These are phyloP conservation scores for Hippopotamus amphibius DNA, from an alignment of 2,113 vertebrate genomes.

Conservation along the genomic window DNA sequence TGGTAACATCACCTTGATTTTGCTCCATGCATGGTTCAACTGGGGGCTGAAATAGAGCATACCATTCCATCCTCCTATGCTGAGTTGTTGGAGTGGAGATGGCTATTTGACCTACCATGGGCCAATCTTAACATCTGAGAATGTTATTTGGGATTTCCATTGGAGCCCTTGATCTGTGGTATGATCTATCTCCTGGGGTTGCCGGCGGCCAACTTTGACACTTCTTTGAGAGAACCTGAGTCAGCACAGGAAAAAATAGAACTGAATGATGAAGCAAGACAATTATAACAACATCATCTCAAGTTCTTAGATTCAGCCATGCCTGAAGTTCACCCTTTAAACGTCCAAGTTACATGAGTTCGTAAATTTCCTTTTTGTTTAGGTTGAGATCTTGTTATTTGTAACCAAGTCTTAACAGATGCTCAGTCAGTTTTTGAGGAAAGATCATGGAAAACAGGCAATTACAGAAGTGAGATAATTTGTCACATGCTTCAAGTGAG, in stretches of 20 bases:
- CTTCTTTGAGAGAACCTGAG: not conserved
- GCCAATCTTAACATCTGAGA: not conserved
- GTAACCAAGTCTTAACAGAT: not conserved
- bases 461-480: not conserved
- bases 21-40: not conserved
- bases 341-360: not conserved
- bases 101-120: not conserved
- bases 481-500: not conserved
- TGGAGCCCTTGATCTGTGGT: not conserved
- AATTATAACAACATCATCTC: not conserved
- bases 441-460: constrained; percentile 17
- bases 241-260: not conserved
- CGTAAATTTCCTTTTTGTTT: not conserved
- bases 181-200: not conserved
- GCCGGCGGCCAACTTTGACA: not conserved
- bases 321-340: not conserved
- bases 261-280: not conserved
- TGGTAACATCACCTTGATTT: not conserved
- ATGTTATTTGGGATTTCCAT: not conserved
- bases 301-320: not conserved
- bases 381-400: not conserved
- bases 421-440: not conserved
- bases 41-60: not conserved
- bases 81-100: not conserved
- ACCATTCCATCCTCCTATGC: not conserved